phyloP scores from a whole-genome alignment of 2,888 invertebrate species.

The Scotopteryx bipunctaria region DNA sequence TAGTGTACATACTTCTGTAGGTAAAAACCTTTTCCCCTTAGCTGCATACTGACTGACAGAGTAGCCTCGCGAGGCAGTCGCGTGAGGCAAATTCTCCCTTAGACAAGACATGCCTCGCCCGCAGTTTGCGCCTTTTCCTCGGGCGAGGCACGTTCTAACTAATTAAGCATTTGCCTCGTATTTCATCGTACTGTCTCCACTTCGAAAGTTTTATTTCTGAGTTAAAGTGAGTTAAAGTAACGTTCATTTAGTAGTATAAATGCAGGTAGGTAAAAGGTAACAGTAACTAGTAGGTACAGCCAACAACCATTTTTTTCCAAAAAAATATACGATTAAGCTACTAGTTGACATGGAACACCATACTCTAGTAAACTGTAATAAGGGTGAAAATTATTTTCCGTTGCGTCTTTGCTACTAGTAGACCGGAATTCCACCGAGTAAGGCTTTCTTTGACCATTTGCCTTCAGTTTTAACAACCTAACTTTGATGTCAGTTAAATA shows the following conservation, averaged over 20 bases:
- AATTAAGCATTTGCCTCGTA: no score
- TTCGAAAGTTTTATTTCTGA: no score
- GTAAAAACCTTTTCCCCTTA: no score
- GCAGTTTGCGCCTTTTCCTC: no score
- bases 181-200: no score
- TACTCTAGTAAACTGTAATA: not conserved
- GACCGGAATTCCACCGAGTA: slow-evolving; percentile 34
- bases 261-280: not conserved
- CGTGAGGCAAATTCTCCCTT: no score
- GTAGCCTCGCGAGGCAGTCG: no score
- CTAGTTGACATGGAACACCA: not conserved
- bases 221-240: no score
- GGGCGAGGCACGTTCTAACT: no score
- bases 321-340: slow-evolving; percentile 1
- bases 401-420: not conserved
- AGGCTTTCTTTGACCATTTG: slow-evolving; percentile 42
- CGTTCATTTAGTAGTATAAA: not conserved
- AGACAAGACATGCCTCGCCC: no score
- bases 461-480: slow-evolving; percentile 37
- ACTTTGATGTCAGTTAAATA: slow-evolving; percentile 45
- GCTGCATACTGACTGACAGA: no score
- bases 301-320: slow-evolving; percentile 1
- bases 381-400: not conserved
- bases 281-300: not conserved
- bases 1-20: no score